Evolutionary conservation across 2,113 vertebrate genomes (phyloP), one percentile per base, ranked within the genome.

Genomic region (Nesospiza acunhae): DNA sequence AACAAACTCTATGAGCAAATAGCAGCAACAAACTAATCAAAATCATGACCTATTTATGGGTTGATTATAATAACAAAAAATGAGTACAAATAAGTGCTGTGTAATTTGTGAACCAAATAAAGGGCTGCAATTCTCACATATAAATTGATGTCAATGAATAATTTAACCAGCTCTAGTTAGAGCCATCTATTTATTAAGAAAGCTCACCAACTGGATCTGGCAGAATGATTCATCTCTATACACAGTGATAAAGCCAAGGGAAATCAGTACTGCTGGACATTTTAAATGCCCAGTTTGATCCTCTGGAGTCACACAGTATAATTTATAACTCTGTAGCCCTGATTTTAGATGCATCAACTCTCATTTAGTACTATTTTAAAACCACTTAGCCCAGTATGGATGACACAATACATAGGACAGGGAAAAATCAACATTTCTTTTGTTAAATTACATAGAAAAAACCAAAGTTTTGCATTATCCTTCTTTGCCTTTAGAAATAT

Each of bases 91-190:
- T 89, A 73, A 92, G 66, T 35, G 20, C 31, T 72, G 58, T 26
- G 28, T 79, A 96, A 94, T 94, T 79, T 94, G 74, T 84, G 79
- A 90, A 74, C 24, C 59, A 93, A 96, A 94, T 67, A 90, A 88
- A 84, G n/a, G 55, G 23, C 44, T 53, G 64, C 5, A 13, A 49
- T 41, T 84, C 60, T 89, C 72, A 82, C 26, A 39, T 19, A 74
- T 46, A 89, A 90, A 88, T 63, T 70, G 59, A 67, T 95, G 72
- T 42, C 89, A 82, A 68, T 89, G n/a, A 92, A 89, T 92, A 94
- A 94, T 93, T 92, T 92, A 95, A 91, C 13, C 46, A 82, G 69
- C 31, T 78, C 39, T 67, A 80, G 72, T 74, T 81, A 90, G 55
- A 87, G 56, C 5, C 27, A 88, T 74, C 59, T 56, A 89, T 68